Base-by-base conservation (phyloP, 2,888 invertebrate species). In the Labia minor region DNA sequence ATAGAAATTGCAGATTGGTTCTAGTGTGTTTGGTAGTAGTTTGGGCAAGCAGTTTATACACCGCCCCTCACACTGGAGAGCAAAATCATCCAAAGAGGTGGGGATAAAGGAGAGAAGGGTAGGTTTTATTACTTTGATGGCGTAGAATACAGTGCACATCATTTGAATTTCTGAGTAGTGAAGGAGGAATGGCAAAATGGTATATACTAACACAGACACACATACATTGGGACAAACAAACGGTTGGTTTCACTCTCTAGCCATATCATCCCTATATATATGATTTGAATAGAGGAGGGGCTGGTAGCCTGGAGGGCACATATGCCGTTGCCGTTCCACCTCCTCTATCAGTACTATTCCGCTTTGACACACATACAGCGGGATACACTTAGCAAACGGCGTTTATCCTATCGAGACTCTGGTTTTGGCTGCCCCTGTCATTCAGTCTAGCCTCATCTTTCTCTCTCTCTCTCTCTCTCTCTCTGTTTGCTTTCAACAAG, bases 1-100 rank as follows among this genome's bases (percentile, higher is more conserved):
- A 49, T 49, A 49, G 49, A 49, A 49, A 49, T 49, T 49, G 49
- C 49, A 49, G 49, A 49, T 49, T 49, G 49, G 49, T 49, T 49
- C 16, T 49, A 16, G 49, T 16, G 8, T 26, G 26, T 26, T 26
- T 26, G 49, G 49, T 49, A 14, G 49, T 8, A 16, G 11, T 33
- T 33, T 11, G n/a, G n/a, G n/a, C n/a, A n/a, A n/a, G n/a, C n/a
- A 26, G 26, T 8, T 26, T 8, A 26, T 26, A 26, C 26, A 8
- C 26, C 26, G 26, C 26, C 26, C 26, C 26, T 26, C 26, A 26
- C 26, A 3, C 26, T 26, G 4, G 26, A 3, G 26, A 26, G 49
- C 49, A 16, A 49, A 49, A 49, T 49, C 14, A 49, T 49, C 49
- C 14, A 49, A 49, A n/a, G n/a, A n/a, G n/a, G n/a, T n/a, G n/a